Evolutionary conservation across 2,888 invertebrate species (phyloP).

Genomic region (Troides aeacus): DNA sequence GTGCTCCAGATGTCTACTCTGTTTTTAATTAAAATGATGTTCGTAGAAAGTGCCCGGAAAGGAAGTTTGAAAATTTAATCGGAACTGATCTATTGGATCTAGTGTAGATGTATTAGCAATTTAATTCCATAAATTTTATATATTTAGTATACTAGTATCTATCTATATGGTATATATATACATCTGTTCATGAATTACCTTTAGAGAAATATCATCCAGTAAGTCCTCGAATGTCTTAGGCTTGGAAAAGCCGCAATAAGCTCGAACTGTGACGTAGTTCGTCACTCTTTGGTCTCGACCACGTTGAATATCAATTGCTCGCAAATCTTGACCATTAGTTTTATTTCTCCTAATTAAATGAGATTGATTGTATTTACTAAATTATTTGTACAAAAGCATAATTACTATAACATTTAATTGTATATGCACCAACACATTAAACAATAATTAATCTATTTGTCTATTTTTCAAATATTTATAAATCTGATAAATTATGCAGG

Average conservation of each 20-base stretch:
- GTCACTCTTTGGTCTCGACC: constrained; percentile 88
- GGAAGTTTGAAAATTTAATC: no score
- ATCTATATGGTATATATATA: no score
- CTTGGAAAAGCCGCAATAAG: constrained; percentile 82
- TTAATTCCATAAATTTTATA: not conserved
- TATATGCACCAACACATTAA: not conserved
- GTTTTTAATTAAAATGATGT: no score
- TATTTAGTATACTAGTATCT: not conserved
- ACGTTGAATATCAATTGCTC: constrained; percentile 86
- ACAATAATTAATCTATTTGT: not conserved
- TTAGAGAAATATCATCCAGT: constrained; percentile 1
- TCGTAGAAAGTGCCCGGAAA: no score
- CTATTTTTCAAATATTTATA: no score
- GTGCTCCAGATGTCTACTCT: no score
- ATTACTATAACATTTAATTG: not conserved
- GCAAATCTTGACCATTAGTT: constrained; percentile 84
- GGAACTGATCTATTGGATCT: no score
- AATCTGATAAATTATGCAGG: no score
- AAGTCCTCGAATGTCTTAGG: constrained; percentile 81
- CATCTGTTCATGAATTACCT: not conserved
- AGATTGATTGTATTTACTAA: not conserved
- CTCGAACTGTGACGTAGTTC: constrained; percentile 86
- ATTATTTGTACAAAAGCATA: not conserved
- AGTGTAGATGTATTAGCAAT: not conserved
- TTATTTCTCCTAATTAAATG: constrained; percentile 13